Base-by-base conservation (phyloP, 2,113 vertebrate species). In the Alethe diademata region DNA sequence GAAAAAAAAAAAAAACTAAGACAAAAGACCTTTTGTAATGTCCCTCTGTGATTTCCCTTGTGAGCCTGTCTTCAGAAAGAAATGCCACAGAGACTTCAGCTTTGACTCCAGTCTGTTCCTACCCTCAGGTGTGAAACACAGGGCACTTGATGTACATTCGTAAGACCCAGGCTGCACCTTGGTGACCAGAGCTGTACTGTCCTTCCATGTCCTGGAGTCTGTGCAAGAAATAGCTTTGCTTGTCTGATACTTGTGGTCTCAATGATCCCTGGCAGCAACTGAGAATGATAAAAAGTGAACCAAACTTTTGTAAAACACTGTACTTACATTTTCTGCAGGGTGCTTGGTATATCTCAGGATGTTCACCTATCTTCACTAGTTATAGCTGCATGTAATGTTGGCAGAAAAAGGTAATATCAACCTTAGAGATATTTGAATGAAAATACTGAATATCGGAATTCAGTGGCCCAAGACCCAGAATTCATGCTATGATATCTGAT, bases 81-180 rank as follows among this genome's bases (percentile, higher is more conserved):
- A 31, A 17, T 36, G 40, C 13, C 35, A 8, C 12, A 12, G 3
- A 16, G 50, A 11, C 20, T 31, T 76, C 33, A 69, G 31, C 3
- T 56, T 40, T 1, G 3, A 18, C 20, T 26, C 8, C 7, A 25
- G 19, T 12, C 4, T 72, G 10, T 50, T 58, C 25, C 70, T n/a
- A 2, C 18, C 29, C 26, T 67, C 58, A 19, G 5, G 11, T 38
- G 28, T 7, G n/a, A 42, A n/a, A 23, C 13, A 18, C 12, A 29
- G 33, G 28, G 6, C 33, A 12, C 31, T 23, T 0, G 0, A 19
- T 9, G 15, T 14, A 26, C 11, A 2, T 19, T 69, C 81, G 20
- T 75, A n/a, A 61, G 47, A 36, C 19, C 33, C 2, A 9, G 26
- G 7, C 9, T 71, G 50, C 35, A 58, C 9, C 26, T 62, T 38